phyloP scores from a whole-genome alignment of 2,113 vertebrate species.

The Epinephelus moara region DNA sequence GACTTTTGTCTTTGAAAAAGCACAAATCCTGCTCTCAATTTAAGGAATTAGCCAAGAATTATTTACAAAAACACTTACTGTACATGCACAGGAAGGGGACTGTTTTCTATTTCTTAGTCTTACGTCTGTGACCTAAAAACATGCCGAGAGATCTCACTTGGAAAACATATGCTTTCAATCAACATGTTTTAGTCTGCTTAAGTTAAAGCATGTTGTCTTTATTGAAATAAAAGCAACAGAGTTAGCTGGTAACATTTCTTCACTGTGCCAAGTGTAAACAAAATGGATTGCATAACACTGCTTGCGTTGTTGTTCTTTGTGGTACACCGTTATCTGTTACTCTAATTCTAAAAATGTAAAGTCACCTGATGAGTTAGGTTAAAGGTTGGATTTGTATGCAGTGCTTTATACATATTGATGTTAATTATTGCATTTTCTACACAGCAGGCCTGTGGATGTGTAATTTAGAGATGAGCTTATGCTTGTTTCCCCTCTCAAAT shows the following conservation, averaged over 20 bases:
- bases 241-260: neutral
- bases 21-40: neutral
- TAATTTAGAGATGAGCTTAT: neutral
- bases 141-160: conserved; percentile 15
- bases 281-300: conserved; percentile 24
- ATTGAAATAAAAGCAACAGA: neutral
- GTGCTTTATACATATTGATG: neutral
- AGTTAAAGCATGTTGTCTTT: conserved; percentile 32
- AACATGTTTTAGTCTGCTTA: conserved; percentile 15
- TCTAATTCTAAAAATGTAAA: neutral
- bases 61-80: neutral
- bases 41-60: neutral
- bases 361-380: neutral
- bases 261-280: conserved; percentile 14
- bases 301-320: neutral
- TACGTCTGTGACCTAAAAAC: conserved; percentile 15
- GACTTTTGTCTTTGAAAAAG: neutral
- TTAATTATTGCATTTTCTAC: neutral
- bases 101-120: conserved; percentile 21
- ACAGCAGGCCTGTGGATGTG: conserved; percentile 2
- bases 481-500: conserved; percentile 33
- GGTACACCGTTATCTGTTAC: neutral
- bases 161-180: conserved; percentile 50
- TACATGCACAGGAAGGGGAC: neutral
- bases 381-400: neutral